Conservation (phyloP, 2,888 invertebrate genomes). For the Thera britannica region DNA sequence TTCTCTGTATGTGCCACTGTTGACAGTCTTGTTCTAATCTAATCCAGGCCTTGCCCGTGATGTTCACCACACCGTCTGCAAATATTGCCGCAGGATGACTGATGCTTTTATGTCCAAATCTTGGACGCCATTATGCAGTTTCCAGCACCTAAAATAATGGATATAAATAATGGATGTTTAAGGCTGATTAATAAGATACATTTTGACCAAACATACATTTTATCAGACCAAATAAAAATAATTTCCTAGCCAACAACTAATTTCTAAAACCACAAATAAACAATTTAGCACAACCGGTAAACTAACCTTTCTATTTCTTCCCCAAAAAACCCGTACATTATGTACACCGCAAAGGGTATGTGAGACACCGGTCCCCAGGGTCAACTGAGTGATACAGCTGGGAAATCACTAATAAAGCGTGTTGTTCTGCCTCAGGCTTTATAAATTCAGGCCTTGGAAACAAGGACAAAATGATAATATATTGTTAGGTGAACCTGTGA, state of each 20-base stretch:
- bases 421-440: constrained; percentile 15
- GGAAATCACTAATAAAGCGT: constrained; percentile 56
- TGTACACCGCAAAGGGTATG: constrained; percentile 16
- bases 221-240: background rate
- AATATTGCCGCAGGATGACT: too few relatives aligned
- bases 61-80: too few relatives aligned
- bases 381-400: constrained; percentile 44
- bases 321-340: constrained; percentile 16
- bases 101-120: too few relatives aligned
- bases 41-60: too few relatives aligned
- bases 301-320: constrained; percentile 15
- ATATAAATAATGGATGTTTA: too few relatives aligned
- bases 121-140: too few relatives aligned
- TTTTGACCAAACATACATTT: too few relatives aligned
- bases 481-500: background rate
- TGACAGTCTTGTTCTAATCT: too few relatives aligned
- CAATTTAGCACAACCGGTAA: constrained; percentile 10
- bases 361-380: constrained; percentile 10
- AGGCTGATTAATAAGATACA: too few relatives aligned
- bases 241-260: background rate
- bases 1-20: too few relatives aligned
- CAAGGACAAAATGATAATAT: constrained; percentile 17
- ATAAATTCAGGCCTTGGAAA: constrained; percentile 19
- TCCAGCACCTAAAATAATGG: too few relatives aligned
- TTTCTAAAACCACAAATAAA: constrained; percentile 9